Conservation (phyloP, 1,140 invertebrate species). For the Drepana arcuata region DNA sequence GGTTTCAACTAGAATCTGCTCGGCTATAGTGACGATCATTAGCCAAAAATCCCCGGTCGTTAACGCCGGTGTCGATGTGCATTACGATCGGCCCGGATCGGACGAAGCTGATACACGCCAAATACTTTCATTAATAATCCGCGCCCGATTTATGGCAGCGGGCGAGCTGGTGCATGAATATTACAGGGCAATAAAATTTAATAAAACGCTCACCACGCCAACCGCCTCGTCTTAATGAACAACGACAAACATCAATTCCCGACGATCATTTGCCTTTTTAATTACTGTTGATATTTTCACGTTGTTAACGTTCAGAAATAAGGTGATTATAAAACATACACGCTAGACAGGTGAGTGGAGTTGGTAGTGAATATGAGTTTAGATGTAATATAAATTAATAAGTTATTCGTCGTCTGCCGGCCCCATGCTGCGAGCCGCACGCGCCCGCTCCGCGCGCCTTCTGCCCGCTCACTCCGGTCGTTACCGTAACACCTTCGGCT, state of each 20-base stretch:
- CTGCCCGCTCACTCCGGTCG: too few relatives aligned
- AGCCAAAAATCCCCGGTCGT: constrained; percentile 21
- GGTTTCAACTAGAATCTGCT: constrained; percentile 9
- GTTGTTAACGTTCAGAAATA: constrained; percentile 52
- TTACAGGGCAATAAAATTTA: constrained; percentile 27
- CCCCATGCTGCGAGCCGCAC: constrained; percentile 33
- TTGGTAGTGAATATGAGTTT: constrained; percentile 38
- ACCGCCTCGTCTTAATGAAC: constrained; percentile 37
- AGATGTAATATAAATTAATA: constrained; percentile 64
- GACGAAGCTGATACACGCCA: constrained; percentile 6
- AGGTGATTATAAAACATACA: constrained; percentile 49
- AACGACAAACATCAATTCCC: constrained; percentile 43
- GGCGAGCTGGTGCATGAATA: constrained; percentile 10
- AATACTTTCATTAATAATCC: constrained; percentile 23
- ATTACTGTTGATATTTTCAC: constrained; percentile 62
- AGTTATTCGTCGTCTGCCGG: constrained; percentile 36
- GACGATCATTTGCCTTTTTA: constrained; percentile 48
- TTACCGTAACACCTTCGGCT: too few relatives aligned
- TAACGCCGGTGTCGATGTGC: constrained; percentile 18
- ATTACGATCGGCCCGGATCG: constrained; percentile 3
- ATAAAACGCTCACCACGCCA: constrained; percentile 36
- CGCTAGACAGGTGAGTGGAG: constrained; percentile 49
- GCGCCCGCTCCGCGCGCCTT: neutral
- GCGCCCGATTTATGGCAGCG: constrained; percentile 18
- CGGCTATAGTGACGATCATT: constrained; percentile 13